Conservation (phyloP, 1,140 invertebrate genomes). For the Cydia fagiglandana region DNA sequence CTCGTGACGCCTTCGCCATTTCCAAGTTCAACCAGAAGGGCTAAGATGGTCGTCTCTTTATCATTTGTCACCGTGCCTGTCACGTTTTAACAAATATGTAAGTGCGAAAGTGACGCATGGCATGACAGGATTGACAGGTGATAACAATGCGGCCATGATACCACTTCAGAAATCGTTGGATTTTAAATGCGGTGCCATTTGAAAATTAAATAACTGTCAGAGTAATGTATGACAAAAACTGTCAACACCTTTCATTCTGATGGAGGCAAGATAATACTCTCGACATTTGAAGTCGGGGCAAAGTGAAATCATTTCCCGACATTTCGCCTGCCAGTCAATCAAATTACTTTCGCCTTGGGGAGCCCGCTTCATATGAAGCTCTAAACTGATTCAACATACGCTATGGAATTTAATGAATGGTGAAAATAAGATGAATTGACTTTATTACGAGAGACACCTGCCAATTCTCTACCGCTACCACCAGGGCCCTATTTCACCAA, state of each 20-base stretch:
- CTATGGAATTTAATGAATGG: neutral
- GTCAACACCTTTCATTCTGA: neutral
- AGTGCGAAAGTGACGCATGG: no score
- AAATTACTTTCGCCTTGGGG: neutral
- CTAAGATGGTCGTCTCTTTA: no score
- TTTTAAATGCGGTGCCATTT: neutral
- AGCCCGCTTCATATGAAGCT: neutral
- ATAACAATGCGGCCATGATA: no score
- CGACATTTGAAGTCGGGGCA: neutral
- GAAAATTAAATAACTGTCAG: neutral
- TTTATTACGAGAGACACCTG: neutral
- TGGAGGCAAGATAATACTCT: neutral
- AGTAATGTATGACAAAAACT: neutral
- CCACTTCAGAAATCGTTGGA: no score
- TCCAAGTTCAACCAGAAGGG: no score
- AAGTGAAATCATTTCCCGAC: conserved; percentile 2
- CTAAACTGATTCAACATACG: neutral
- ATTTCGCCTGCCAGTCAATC: neutral
- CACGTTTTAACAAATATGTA: no score
- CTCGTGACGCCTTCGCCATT: no score
- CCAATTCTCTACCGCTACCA: no score
- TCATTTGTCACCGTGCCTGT: no score
- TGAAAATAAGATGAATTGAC: neutral
- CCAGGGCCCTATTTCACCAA: no score
- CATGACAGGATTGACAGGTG: no score